These are phyloP conservation scores for Stenoptilia bipunctidactyla DNA, from an alignment of 2,888 invertebrate genomes.

Conservation along the genomic window DNA sequence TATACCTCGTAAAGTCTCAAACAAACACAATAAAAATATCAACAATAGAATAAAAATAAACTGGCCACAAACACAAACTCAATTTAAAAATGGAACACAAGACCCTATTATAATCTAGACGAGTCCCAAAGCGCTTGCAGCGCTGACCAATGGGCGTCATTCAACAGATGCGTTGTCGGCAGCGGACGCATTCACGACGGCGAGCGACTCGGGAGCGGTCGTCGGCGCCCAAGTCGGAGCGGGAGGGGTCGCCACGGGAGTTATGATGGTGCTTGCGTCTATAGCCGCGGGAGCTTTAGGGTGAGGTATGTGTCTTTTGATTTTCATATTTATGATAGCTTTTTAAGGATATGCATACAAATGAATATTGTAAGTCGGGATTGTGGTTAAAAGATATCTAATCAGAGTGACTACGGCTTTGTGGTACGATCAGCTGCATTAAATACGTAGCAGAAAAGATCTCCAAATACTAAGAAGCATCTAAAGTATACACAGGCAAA, in stretches of 20 bases:
- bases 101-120: background rate
- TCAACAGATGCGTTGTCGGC: constrained; percentile 53
- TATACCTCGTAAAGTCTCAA: no score
- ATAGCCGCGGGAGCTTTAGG: constrained; percentile 78
- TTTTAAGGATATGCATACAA: no score
- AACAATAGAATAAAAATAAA: constrained; percentile 25
- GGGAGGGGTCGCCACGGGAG: constrained; percentile 74
- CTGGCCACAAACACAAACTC: constrained; percentile 28
- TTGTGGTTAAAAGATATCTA: no score
- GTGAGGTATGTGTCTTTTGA: constrained; percentile 75
- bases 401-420: no score
- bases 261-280: constrained; percentile 75
- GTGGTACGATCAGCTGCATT: no score
- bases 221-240: constrained; percentile 50
- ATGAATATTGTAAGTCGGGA: no score
- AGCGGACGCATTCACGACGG: constrained; percentile 49
- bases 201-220: constrained; percentile 28
- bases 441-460: no score
- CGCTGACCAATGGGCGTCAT: constrained; percentile 25
- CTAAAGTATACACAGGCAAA: no score
- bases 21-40: no score
- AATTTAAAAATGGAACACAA: background rate
- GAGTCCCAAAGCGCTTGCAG: constrained; percentile 15
- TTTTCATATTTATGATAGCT: no score
- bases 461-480: no score